Evolutionary conservation across 2,113 vertebrate species (phyloP).

Genomic region (Sylvietta virens): DNA sequence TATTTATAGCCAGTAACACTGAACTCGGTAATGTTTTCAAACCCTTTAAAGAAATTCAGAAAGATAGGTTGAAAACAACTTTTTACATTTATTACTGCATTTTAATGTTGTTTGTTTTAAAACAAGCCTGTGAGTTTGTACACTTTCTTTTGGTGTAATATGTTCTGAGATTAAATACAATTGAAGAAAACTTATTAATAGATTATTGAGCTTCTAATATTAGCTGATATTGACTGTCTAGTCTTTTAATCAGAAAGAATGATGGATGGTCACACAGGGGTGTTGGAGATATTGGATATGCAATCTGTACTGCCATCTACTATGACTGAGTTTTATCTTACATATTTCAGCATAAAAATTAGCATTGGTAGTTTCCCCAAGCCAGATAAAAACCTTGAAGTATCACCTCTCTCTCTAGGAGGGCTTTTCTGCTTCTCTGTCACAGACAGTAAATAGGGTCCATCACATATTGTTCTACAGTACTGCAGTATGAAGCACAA

Average conservation of each 20-base stretch:
- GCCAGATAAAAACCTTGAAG: neutral
- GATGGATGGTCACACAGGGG: neutral
- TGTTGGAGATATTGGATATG: neutral
- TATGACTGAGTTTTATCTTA: neutral
- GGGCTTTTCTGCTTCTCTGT: neutral
- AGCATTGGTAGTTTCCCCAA: neutral
- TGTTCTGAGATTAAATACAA: neutral
- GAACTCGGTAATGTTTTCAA: neutral
- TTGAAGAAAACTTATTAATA: neutral
- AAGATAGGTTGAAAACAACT: neutral
- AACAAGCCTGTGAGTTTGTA: neutral
- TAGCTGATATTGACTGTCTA: neutral
- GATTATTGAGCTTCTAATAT: constrained; percentile 8
- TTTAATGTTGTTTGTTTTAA: constrained; percentile 39
- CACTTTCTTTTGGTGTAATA: neutral
- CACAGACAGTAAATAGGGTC: neutral
- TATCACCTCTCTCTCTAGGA: neutral
- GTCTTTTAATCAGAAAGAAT: neutral
- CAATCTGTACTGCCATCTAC: neutral
- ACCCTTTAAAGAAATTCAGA: neutral
- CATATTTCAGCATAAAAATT: neutral
- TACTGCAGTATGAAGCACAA: neutral
- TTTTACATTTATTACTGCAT: constrained; percentile 1
- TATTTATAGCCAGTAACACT: neutral
- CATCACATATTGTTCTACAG: neutral